A percentile compares a stretch with the other conserved stretches of the same genome.
Evolutionary conservation across 2,113 vertebrate genomes (phyloP).

Genomic region (Aepyceros melampus): DNA sequence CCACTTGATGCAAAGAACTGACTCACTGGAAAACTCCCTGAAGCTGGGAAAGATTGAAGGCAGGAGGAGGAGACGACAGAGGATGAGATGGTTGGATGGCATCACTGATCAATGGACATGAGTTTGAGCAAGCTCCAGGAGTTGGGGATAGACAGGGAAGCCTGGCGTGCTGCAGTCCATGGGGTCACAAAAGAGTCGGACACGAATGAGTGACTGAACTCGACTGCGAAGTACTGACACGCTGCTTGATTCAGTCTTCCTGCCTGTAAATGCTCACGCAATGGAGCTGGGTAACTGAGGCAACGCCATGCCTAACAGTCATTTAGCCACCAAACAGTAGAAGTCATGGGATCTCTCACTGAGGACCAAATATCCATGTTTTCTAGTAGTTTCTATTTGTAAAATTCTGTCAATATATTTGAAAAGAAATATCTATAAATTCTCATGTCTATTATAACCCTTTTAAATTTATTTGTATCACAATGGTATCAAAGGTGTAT

Average conservation of each 20-base stretch:
- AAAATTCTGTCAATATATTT: not conserved
- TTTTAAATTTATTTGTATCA: conserved; percentile 21
- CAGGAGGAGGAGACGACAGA: not conserved
- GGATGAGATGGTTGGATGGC: not conserved
- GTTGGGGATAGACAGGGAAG: not conserved
- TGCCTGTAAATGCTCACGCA: not conserved
- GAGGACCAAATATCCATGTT: not conserved
- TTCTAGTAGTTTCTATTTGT: not conserved
- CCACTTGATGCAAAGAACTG: not conserved
- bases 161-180: not conserved
- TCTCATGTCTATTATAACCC: not conserved
- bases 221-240: not conserved
- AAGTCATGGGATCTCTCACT: not conserved
- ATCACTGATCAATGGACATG: not conserved
- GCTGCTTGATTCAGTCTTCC: not conserved
- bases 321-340: not conserved
- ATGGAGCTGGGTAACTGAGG: not conserved
- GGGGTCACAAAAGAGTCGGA: not conserved
- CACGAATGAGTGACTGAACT: not conserved
- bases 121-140: not conserved
- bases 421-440: not conserved
- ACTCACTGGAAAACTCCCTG: not conserved
- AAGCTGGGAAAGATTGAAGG: not conserved
- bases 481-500: not conserved
- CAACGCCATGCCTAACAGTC: not conserved